phyloP scores from a whole-genome alignment of 2,113 vertebrate species.

The Triplophysa tibetana region DNA sequence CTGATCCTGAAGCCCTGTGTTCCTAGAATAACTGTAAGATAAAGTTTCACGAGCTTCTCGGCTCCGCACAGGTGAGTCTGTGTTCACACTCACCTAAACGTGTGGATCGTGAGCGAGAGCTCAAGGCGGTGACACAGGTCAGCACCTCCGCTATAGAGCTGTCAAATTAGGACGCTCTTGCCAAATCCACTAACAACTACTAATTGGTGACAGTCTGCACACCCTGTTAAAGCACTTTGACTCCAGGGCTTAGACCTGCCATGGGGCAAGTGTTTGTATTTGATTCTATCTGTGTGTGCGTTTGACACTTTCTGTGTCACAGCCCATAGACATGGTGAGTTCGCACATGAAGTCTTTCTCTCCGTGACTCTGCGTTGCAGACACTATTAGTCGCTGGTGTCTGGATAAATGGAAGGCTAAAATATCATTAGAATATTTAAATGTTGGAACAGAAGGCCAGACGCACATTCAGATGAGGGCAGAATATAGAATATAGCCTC shows the following conservation, averaged over 20 bases:
- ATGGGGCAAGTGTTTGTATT: slow-evolving; percentile 45
- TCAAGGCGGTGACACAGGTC: slow-evolving; percentile 63
- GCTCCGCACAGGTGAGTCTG: slow-evolving; percentile 34
- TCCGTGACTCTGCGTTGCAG: not conserved
- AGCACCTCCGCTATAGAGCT: slow-evolving; percentile 73
- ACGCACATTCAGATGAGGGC: not conserved
- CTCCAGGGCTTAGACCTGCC: slow-evolving; percentile 44
- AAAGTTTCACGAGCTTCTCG: not conserved
- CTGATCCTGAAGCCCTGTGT: not conserved
- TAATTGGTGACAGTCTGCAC: slow-evolving; percentile 69
- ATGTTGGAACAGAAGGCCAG: not conserved
- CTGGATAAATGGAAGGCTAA: slow-evolving; percentile 34
- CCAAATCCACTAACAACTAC: slow-evolving; percentile 68
- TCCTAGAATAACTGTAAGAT: not conserved
- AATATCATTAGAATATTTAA: slow-evolving; percentile 30
- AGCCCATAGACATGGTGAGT: slow-evolving; percentile 49
- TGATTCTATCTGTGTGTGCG: slow-evolving; percentile 25
- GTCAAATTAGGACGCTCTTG: slow-evolving; percentile 70
- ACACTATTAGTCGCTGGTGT: slow-evolving; percentile 41
- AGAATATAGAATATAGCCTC: not conserved
- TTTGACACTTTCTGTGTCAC: slow-evolving; percentile 37
- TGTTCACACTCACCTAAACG: slow-evolving; percentile 43
- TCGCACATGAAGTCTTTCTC: slow-evolving; percentile 14
- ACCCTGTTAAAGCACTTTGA: slow-evolving; percentile 39
- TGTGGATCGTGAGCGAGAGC: slow-evolving; percentile 56